Conservation (phyloP, 2,113 vertebrate genomes). For the Mastomys coucha region DNA sequence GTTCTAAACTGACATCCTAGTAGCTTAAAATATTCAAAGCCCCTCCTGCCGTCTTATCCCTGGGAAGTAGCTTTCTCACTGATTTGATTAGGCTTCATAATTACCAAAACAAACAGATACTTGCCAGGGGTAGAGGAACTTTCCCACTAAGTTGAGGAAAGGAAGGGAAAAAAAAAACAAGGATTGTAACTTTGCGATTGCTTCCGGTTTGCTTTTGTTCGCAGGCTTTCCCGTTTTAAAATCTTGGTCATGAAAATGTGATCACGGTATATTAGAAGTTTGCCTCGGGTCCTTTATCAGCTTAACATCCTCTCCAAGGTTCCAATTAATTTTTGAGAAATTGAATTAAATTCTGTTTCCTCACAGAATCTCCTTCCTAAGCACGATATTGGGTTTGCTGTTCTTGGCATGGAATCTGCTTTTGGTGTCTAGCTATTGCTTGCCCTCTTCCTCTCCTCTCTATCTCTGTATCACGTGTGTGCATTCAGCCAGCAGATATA, state of each 20-base stretch:
- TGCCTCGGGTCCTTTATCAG: constrained; percentile 65
- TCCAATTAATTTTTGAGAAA: constrained; percentile 78
- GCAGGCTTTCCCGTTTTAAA: constrained; percentile 4
- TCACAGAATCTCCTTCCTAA: constrained; percentile 47
- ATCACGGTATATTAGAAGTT: constrained; percentile 60
- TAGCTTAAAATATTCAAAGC: constrained; percentile 49
- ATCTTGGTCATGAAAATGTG: constrained; percentile 64
- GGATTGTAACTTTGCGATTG: not conserved
- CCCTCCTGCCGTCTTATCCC: not conserved
- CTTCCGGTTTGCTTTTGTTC: constrained; percentile 43
- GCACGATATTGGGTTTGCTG: constrained; percentile 70
- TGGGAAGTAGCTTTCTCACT: constrained; percentile 46
- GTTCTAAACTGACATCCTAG: not conserved
- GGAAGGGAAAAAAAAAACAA: not conserved
- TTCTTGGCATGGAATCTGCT: constrained; percentile 68
- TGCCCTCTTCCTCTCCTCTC: not conserved
- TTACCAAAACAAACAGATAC: constrained; percentile 34
- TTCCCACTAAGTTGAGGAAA: not conserved
- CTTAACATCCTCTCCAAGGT: constrained; percentile 64
- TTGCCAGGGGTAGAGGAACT: not conserved
- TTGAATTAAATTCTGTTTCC: constrained; percentile 75
- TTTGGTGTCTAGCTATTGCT: not conserved
- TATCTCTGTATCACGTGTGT: constrained; percentile 26
- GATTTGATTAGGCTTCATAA: constrained; percentile 48
- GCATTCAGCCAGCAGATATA: not conserved